phyloP scores from a whole-genome alignment of 1,140 invertebrate species.

The Aethina tumida region DNA sequence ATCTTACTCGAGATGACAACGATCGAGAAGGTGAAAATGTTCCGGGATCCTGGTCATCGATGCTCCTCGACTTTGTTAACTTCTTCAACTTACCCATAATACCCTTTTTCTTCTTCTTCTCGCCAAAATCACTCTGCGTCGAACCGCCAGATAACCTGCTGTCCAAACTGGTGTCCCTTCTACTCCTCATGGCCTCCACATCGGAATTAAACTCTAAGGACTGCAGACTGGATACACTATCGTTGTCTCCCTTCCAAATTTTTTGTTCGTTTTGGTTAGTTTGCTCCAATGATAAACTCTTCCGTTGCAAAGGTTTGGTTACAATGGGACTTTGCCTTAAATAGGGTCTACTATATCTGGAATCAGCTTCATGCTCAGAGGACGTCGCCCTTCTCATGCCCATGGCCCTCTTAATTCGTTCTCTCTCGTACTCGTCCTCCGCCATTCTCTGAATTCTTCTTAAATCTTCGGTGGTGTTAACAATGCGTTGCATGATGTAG shows the following conservation, averaged over 20 bases:
- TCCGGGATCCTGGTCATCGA: slow-evolving; percentile 49
- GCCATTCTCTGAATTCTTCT: slow-evolving; percentile 37
- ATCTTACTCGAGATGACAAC: slow-evolving; percentile 23
- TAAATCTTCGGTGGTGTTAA: slow-evolving; percentile 43
- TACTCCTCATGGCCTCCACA: slow-evolving; percentile 39
- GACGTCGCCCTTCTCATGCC: slow-evolving; percentile 38
- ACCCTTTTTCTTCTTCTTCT: slow-evolving; percentile 68
- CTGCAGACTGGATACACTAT: slow-evolving; percentile 68
- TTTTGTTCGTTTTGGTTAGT: slow-evolving; percentile 43
- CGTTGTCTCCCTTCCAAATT: slow-evolving; percentile 65
- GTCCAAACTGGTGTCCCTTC: slow-evolving; percentile 61
- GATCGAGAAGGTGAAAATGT: slow-evolving; percentile 23
- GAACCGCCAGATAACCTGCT: slow-evolving; percentile 73
- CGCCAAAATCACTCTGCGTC: slow-evolving; percentile 69
- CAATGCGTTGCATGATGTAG: slow-evolving; percentile 35
- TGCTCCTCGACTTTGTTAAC: slow-evolving; percentile 73
- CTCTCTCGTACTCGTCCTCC: slow-evolving; percentile 42
- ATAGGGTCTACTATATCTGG: slow-evolving; percentile 31
- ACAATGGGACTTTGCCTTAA: slow-evolving; percentile 36
- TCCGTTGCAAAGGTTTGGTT: slow-evolving; percentile 47
- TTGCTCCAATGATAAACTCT: slow-evolving; percentile 68
- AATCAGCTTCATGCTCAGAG: slow-evolving; percentile 32
- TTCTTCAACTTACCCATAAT: slow-evolving; percentile 76
- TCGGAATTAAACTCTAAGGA: slow-evolving; percentile 56
- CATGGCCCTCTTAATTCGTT: slow-evolving; percentile 33